Base-by-base conservation (phyloP, 2,797 vertebrate species). In the Sebastes hopkinsi region DNA sequence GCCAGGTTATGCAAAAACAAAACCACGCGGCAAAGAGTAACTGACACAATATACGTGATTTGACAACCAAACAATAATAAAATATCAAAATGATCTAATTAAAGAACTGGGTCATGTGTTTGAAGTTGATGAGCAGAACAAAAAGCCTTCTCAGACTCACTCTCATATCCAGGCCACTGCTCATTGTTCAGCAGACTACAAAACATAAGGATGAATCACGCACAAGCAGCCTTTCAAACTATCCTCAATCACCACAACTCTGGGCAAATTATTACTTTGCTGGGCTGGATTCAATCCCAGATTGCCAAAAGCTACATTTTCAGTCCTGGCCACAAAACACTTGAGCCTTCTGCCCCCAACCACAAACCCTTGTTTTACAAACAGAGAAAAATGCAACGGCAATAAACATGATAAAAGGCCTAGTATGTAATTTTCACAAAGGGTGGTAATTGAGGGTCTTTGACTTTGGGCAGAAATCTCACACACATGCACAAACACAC, bases 151-250 rank as follows among this genome's bases (percentile, higher is more conserved):
- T 85, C 64, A 84, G 78, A 79, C 60, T 75, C 8, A 3, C 79
- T 75, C 66, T 72, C 46, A 54, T 79, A 92, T 93, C 74, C 82
- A 87, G 90, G 91, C 87, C 89, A 91, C 70, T 90, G 90, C 90
- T 88, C 86, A 89, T 92, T 92, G 86, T 89, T 92, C 88, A 84
- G 62, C 83, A 83, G 68, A 92, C 84, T 81, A 83, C 83, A 87
- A 85, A 89, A 86, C 83, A 89, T 61, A 75, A 67, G 76, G 67
- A 89, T 87, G 85, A 85, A 87, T 89, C 83, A 80, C 23, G 30
- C 79, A 79, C 27, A 80, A 60, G 72, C 75, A 67, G 89, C 55
- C 78, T 84, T 88, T 89, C 77, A 89, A 87, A 87, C 72, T 29
- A 34, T 73, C 69, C 84, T 88, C 87, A 87, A 85, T 90, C 80